Evolutionary conservation across 2,113 vertebrate genomes (phyloP).

Genomic region (Vanacampus margaritifer): DNA sequence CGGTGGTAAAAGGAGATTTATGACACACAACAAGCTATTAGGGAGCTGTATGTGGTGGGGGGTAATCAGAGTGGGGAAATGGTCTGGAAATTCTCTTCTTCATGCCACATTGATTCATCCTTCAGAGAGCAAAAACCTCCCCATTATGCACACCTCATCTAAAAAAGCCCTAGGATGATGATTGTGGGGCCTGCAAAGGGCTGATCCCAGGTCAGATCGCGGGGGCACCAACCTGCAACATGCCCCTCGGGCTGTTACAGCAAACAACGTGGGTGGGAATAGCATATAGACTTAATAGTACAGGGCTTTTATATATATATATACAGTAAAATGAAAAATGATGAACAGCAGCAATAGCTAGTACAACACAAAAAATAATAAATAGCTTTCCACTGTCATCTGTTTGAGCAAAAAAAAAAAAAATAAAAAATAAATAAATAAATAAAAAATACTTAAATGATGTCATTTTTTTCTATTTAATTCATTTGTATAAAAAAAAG

Average conservation of each 20-base stretch:
- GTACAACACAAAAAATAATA: too few species aligned
- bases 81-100: slow-evolving; percentile 11
- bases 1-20: slow-evolving; percentile 3
- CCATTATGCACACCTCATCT: slow-evolving; percentile 9
- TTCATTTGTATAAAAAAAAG: too few species aligned
- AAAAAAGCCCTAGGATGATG: slow-evolving; percentile 1
- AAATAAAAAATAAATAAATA: too few species aligned
- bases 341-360: too few species aligned
- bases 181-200: background rate
- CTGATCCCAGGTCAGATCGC: slow-evolving; percentile 2
- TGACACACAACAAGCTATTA: slow-evolving; percentile 13
- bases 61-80: slow-evolving; percentile 9
- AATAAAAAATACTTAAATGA: too few species aligned
- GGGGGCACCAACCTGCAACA: background rate
- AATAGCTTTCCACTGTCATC: too few species aligned
- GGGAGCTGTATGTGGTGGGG: slow-evolving; percentile 4
- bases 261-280: background rate
- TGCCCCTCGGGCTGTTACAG: background rate
- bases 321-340: background rate
- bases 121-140: slow-evolving; percentile 8
- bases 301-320: background rate
- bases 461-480: too few species aligned
- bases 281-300: background rate
- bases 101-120: slow-evolving; percentile 14
- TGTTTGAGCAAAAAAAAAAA: too few species aligned